Conservation (phyloP, 2,888 invertebrate genomes). For the Teinopalpus imperialis region DNA sequence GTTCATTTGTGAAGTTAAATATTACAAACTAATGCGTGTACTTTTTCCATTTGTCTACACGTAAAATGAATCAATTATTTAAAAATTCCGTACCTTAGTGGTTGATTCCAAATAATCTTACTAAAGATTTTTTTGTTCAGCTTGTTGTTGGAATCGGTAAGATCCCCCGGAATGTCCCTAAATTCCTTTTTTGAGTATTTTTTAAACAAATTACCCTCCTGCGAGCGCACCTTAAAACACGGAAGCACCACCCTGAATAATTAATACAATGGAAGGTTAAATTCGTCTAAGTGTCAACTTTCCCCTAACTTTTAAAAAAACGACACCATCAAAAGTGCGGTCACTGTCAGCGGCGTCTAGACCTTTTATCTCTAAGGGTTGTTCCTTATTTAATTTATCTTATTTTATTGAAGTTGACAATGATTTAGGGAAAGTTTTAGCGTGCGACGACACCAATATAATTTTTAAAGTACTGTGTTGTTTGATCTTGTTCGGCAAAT, state of each 20-base stretch:
- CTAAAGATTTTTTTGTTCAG: slow-evolving; percentile 65
- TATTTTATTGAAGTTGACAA: slow-evolving; percentile 78
- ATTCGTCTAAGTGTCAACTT: slow-evolving; percentile 79
- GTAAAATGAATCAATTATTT: too few species aligned
- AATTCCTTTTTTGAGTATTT: slow-evolving; percentile 64
- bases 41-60: too few species aligned
- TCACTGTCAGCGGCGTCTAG: slow-evolving; percentile 64
- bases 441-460: slow-evolving; percentile 45
- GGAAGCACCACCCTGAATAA: slow-evolving; percentile 77
- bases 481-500: slow-evolving; percentile 77
- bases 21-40: too few species aligned
- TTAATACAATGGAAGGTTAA: slow-evolving; percentile 81
- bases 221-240: slow-evolving; percentile 73
- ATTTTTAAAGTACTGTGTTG: slow-evolving; percentile 36
- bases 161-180: slow-evolving; percentile 63
- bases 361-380: slow-evolving; percentile 75
- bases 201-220: slow-evolving; percentile 75
- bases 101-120: slow-evolving; percentile 76
- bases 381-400: slow-evolving; percentile 74
- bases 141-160: slow-evolving; percentile 50
- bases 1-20: too few species aligned
- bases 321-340: slow-evolving; percentile 77
- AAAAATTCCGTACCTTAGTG: slow-evolving; percentile 42
- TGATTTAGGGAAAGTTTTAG: slow-evolving; percentile 68
- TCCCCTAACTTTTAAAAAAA: slow-evolving; percentile 77